phyloP scores from a whole-genome alignment of 2,888 invertebrate species.

The Sesamia inferens region DNA sequence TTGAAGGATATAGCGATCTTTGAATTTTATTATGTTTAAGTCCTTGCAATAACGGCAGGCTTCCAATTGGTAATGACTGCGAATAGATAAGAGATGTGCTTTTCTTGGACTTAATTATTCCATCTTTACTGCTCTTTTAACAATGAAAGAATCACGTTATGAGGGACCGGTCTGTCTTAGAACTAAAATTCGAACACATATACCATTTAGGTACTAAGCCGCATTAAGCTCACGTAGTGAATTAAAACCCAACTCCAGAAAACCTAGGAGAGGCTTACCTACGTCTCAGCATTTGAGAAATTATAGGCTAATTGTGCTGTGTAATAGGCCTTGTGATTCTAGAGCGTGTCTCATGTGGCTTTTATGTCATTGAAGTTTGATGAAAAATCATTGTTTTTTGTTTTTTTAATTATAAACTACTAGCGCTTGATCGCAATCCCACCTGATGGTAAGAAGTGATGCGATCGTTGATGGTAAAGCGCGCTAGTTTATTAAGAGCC shows the following conservation, averaged over 20 bases:
- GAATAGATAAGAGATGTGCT: neutral
- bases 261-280: neutral
- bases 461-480: too few relatives aligned
- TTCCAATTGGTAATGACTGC: neutral
- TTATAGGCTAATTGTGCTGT: neutral
- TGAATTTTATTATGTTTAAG: slow-evolving; percentile 9
- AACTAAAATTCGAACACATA: neutral
- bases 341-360: neutral
- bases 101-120: neutral
- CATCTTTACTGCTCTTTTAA: neutral
- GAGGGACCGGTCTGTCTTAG: neutral
- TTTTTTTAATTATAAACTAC: too few relatives aligned
- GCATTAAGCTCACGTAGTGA: neutral
- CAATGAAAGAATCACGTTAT: neutral
- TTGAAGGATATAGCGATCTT: slow-evolving; percentile 27
- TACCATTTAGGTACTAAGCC: neutral
- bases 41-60: neutral
- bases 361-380: neutral
- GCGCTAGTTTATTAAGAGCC: too few relatives aligned
- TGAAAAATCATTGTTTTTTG: neutral
- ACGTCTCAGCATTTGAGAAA: neutral
- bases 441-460: too few relatives aligned
- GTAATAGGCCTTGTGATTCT: neutral
- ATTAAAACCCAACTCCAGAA: neutral
- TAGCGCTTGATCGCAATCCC: too few relatives aligned